phyloP scores from a whole-genome alignment of 92 coral and sea anemone genomes.

The Hydrozoanthus gracilis region DNA sequence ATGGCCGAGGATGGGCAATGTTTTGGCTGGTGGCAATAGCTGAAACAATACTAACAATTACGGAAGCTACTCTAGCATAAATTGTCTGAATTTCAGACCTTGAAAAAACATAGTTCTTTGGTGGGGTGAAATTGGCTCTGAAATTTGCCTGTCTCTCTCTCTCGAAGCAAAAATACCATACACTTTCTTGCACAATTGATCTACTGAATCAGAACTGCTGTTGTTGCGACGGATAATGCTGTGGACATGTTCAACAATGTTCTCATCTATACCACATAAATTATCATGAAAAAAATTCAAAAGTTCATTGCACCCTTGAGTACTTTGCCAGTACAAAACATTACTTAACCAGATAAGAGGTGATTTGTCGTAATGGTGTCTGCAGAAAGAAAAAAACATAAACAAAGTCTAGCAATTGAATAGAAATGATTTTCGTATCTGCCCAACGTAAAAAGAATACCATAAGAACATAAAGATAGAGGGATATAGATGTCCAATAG shows the following conservation, averaged over 20 bases:
- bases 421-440: too few relatives aligned
- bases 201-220: conserved; percentile 37
- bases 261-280: conserved; percentile 2
- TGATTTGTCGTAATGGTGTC: too few relatives aligned
- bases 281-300: too few relatives aligned
- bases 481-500: not conserved
- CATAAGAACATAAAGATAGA: too few relatives aligned
- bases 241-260: conserved; percentile 40
- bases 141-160: conserved; percentile 36
- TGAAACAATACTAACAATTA: conserved; percentile 24
- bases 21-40: not conserved
- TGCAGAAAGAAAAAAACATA: not conserved
- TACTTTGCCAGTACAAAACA: too few relatives aligned
- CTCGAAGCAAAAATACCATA: conserved; percentile 34
- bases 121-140: conserved; percentile 12
- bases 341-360: too few relatives aligned
- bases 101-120: conserved; percentile 16
- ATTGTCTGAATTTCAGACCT: not conserved
- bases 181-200: conserved; percentile 34
- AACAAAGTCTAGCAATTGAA: conserved; percentile 38
- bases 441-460: too few relatives aligned
- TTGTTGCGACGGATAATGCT: conserved; percentile 19
- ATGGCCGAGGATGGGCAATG: conserved; percentile 3
- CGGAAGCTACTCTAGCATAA: conserved; percentile 33
- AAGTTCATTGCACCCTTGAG: too few relatives aligned